phyloP scores from a whole-genome alignment of 2,888 invertebrate genomes.

The Sepioteuthis lessoniana region DNA sequence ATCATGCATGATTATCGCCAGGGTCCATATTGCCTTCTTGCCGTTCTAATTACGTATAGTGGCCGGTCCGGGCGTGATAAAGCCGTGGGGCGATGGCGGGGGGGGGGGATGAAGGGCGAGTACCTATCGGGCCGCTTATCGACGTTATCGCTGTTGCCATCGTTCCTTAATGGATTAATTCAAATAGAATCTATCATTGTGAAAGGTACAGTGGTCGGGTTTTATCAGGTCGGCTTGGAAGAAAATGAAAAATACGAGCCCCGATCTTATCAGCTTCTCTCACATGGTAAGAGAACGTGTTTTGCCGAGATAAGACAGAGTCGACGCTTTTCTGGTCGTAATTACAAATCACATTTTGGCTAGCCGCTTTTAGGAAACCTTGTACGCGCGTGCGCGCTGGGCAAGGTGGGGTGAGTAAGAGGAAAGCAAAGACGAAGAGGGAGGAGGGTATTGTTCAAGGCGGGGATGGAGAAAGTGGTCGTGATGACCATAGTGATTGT shows the following conservation, averaged over 20 bases:
- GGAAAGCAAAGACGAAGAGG: not conserved
- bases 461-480: not conserved
- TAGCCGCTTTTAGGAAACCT: constrained; percentile 33
- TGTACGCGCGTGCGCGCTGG: not conserved
- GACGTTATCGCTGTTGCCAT: not conserved
- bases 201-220: constrained; percentile 16
- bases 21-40: constrained; percentile 33
- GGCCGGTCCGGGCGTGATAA: constrained; percentile 33
- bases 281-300: constrained; percentile 23
- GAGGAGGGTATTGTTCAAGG: not conserved
- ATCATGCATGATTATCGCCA: constrained; percentile 33
- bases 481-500: not conserved
- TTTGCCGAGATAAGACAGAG: constrained; percentile 20
- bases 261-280: not conserved
- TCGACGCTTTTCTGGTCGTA: constrained; percentile 20
- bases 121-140: constrained; percentile 13
- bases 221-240: not conserved
- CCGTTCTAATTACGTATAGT: constrained; percentile 16
- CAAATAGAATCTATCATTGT: constrained; percentile 23
- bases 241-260: not conserved
- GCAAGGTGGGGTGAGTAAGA: not conserved
- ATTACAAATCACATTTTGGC: constrained; percentile 20
- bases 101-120: not conserved
- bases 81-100: not conserved
- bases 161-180: constrained; percentile 33